These are phyloP conservation scores for Heliocidaris tuberculata DNA, from an alignment of 35 echinoderm and acorn worm species.

Conservation along the genomic window DNA sequence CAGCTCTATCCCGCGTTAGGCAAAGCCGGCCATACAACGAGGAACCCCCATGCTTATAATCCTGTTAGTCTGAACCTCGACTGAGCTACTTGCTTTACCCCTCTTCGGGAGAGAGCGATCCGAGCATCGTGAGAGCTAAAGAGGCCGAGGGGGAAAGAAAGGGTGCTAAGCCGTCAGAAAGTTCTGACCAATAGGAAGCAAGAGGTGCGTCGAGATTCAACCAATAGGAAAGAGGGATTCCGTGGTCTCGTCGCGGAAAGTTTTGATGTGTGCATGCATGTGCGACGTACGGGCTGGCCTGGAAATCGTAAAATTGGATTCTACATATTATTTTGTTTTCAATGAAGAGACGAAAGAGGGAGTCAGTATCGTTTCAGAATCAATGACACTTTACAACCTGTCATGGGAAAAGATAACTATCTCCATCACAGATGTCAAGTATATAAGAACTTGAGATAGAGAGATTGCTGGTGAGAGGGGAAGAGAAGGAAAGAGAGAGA, in stretches of 20 bases:
- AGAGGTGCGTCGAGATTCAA: not conserved
- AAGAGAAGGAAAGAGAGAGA: too few species aligned
- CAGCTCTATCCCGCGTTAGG: not conserved
- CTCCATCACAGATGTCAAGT: too few species aligned
- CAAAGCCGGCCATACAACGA: not conserved
- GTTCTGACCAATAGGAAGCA: not conserved
- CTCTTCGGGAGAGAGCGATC: not conserved
- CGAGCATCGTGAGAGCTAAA: not conserved
- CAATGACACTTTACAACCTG: too few species aligned
- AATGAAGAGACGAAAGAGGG: too few species aligned
- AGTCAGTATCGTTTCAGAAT: too few species aligned
- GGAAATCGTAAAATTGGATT: too few species aligned
- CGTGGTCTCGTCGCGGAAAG: not conserved
- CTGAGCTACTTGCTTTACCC: not conserved
- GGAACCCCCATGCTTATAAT: not conserved
- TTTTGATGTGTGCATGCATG: too few species aligned
- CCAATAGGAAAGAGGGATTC: not conserved
- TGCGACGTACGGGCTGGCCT: too few species aligned
- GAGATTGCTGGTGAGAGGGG: too few species aligned
- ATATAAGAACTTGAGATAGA: too few species aligned
- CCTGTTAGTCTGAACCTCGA: not conserved
- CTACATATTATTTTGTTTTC: too few species aligned
- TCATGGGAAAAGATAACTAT: too few species aligned
- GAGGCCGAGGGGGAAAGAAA: not conserved
- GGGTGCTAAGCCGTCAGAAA: not conserved